Base-by-base conservation (phyloP, 2,113 vertebrate species). In the Eclectus roratus region DNA sequence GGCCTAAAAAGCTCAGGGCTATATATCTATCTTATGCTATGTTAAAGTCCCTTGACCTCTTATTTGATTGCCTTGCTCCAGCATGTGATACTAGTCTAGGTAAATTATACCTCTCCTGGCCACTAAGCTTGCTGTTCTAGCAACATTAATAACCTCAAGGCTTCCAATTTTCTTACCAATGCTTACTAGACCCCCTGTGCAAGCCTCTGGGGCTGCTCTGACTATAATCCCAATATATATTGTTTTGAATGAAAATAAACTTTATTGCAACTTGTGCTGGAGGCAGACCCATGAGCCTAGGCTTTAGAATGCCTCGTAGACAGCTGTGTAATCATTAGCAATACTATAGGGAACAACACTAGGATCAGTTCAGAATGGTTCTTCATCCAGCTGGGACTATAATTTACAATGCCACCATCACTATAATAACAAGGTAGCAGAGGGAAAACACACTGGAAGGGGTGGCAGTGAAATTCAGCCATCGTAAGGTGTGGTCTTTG, bases 191-290 rank as follows among this genome's bases (percentile, higher is more conserved):
- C 97, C 96, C 96, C 97, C 96, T 97, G 71, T 91, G 80, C 79
- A 96, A 96, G 68, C 85, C 97, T 94, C 96, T 93, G 64, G 95
- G 96, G 91, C 37, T 91, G 73, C 91, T 97, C 94, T 95, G 96
- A 96, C 96, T 97, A 97, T 97, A 97, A 97, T 97, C 91, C 87
- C 87, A 96, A 97, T 96, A 97, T 97, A 97, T 97, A 96, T 97
- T 96, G 96, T 97, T 97, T 97, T 97, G 90, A 97, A 96, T 95
- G 89, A 97, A 97, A 97, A 97, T 96, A 97, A 97, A 97, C 97
- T 95, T 97, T 96, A 97, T 96, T 97, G 91, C 96, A 96, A 96
- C 92, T 95, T 96, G 39, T 66, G 89, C 95, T 96, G 95, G 77
- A 96, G 93, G 76, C 44, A 94, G 85, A 96, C 96, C 93, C 89